Percentiles rank a stretch among this genome's conserved stretches.
Conservation (phyloP, 2,113 vertebrate species). For the Andinoacara biseriatus region DNA sequence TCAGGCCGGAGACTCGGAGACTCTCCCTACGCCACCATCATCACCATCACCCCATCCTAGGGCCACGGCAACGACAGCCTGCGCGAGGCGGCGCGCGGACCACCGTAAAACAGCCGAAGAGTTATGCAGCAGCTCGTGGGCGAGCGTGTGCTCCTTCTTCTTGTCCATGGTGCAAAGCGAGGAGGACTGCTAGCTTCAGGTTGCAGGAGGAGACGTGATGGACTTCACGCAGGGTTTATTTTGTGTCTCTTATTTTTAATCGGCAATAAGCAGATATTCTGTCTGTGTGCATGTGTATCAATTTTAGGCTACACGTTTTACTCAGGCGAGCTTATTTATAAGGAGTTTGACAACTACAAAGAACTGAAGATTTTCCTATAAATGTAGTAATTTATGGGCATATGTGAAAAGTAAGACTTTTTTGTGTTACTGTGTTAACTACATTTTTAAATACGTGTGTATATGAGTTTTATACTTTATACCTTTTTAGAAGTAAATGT, state of each 20-base stretch:
- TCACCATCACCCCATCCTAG: neutral
- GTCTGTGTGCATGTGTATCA: neutral
- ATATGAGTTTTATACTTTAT: too few relatives aligned
- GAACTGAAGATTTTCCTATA: neutral
- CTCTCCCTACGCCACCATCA: fast-evolving
- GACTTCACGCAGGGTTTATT: neutral
- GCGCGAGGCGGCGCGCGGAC: constrained; percentile 68
- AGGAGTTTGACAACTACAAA: neutral
- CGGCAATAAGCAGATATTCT: neutral
- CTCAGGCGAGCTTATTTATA: constrained; percentile 4
- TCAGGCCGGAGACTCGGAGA: neutral
- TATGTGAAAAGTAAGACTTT: neutral
- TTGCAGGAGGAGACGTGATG: neutral
- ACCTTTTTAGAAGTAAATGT: too few relatives aligned
- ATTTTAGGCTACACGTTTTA: neutral
- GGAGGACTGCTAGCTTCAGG: constrained; percentile 78
- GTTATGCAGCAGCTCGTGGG: constrained; percentile 83
- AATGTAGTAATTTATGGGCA: neutral
- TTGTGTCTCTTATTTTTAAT: neutral
- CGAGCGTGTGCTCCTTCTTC: constrained; percentile 85
- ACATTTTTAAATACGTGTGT: neutral
- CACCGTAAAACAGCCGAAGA: constrained; percentile 80
- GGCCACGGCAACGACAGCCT: neutral
- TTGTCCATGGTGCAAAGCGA: constrained; percentile 84
- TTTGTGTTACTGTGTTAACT: neutral